These are phyloP conservation scores for Oryzias sinensis DNA, from an alignment of 2,797 vertebrate genomes.

Conservation along the genomic window DNA sequence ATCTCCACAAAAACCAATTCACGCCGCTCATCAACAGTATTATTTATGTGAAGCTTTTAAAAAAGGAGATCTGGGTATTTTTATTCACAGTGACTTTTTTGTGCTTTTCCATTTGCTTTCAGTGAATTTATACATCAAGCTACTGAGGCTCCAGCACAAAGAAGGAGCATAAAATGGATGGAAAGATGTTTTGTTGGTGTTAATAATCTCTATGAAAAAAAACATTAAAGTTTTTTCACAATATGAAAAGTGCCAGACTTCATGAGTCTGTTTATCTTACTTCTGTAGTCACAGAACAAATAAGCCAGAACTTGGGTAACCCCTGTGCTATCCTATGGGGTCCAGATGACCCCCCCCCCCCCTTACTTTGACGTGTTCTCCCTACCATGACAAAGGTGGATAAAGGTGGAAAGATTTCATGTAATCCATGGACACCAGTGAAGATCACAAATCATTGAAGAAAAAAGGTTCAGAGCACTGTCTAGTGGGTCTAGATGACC, in stretches of 20 bases:
- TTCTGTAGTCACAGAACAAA: too few species aligned
- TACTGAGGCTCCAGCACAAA: too few species aligned
- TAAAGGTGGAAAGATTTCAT: too few species aligned
- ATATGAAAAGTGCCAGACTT: conserved; percentile 34
- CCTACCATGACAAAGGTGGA: too few species aligned
- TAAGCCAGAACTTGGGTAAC: too few species aligned
- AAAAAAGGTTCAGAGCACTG: too few species aligned
- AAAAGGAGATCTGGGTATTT: conserved; percentile 32
- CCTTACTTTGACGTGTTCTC: too few species aligned
- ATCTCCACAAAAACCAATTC: conserved; percentile 7
- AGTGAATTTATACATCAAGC: conserved; percentile 22
- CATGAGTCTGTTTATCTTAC: conserved; percentile 24
- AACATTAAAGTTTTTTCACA: conserved; percentile 42
- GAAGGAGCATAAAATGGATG: background rate
- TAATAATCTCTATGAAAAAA: conserved; percentile 40
- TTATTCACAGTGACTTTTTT: conserved; percentile 29
- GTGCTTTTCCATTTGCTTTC: conserved; percentile 10
- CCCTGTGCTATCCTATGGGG: too few species aligned
- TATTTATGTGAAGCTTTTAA: conserved; percentile 19
- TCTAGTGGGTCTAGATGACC: too few species aligned
- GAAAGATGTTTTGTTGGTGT: conserved; percentile 31
- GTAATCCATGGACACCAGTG: too few species aligned
- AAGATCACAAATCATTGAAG: too few species aligned
- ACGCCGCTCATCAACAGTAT: conserved; percentile 33
- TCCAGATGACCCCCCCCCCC: too few species aligned